phyloP scores from a whole-genome alignment of 2,797 vertebrate genomes.

The Diplodus sargus region DNA sequence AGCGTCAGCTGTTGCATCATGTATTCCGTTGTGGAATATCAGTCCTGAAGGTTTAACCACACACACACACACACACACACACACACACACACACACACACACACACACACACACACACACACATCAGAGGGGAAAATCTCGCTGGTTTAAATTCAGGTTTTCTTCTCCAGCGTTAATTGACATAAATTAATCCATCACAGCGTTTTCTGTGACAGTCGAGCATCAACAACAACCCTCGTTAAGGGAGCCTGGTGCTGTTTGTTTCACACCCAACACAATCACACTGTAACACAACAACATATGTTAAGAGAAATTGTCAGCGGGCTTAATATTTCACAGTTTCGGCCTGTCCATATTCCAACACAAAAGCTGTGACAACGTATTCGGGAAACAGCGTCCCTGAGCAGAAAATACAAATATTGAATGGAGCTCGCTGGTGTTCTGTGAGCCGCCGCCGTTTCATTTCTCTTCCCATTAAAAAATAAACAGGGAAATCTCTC shows the following conservation, averaged over 20 bases:
- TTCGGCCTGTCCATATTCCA: constrained; percentile 69
- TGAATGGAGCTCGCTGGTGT: constrained; percentile 26
- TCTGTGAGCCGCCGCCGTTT: constrained; percentile 15
- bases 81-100: neutral
- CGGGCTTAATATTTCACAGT: constrained; percentile 68
- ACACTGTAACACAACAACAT: constrained; percentile 60
- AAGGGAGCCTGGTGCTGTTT: constrained; percentile 21
- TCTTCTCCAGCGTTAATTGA: constrained; percentile 44
- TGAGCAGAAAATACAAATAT: constrained; percentile 33
- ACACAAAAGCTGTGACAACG: constrained; percentile 73
- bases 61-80: neutral
- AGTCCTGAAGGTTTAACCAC: neutral
- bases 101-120: neutral
- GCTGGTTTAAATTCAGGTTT: constrained; percentile 48
- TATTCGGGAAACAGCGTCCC: constrained; percentile 59
- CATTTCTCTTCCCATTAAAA: constrained; percentile 44
- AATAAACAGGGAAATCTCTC: constrained; percentile 67
- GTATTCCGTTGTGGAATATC: neutral
- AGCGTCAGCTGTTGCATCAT: neutral
- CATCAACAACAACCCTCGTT: constrained; percentile 42
- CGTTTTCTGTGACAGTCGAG: constrained; percentile 37
- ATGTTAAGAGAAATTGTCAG: constrained; percentile 66
- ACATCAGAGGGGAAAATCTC: neutral
- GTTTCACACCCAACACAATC: constrained; percentile 47
- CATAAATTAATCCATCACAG: constrained; percentile 51